phyloP scores from a whole-genome alignment of 2,113 vertebrate species.

The Phainopepla nitens region DNA sequence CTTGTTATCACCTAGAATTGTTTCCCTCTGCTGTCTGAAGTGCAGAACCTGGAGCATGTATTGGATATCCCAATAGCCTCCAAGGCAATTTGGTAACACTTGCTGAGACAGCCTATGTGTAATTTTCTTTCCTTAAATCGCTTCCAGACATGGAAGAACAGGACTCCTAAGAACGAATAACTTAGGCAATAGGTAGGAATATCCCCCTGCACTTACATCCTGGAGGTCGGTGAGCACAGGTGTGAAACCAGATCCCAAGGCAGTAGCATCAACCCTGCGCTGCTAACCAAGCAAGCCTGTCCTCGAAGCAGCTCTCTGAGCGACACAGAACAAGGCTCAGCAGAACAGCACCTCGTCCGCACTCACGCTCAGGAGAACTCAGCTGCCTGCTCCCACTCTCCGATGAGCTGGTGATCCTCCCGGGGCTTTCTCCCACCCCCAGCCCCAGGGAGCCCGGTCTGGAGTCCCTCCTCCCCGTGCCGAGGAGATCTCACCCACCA shows the following conservation, averaged over 20 bases:
- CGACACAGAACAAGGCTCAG: not conserved
- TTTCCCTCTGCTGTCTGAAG: not conserved
- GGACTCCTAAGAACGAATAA: not conserved
- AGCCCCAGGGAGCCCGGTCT: rapidly evolving
- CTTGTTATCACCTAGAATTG: not conserved
- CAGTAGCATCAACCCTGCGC: not conserved
- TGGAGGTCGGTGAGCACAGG: not conserved
- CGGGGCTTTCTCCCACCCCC: not conserved
- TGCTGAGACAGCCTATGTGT: not conserved
- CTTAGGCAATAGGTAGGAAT: not conserved
- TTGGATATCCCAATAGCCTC: not conserved
- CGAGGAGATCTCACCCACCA: conserved; percentile 50
- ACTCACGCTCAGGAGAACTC: not conserved
- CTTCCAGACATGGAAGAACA: not conserved
- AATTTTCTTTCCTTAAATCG: not conserved
- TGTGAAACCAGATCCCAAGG: not conserved
- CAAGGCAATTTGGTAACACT: not conserved
- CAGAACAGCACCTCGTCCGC: not conserved
- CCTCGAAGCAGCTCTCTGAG: not conserved
- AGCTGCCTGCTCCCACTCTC: not conserved
- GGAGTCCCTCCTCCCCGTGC: not conserved
- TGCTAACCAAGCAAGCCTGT: not conserved
- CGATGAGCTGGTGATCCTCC: rapidly evolving
- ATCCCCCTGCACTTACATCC: not conserved
- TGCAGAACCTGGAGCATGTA: not conserved